Evolutionary conservation across 2,888 invertebrate genomes (phyloP).

Genomic region (Nemurella pictetii): DNA sequence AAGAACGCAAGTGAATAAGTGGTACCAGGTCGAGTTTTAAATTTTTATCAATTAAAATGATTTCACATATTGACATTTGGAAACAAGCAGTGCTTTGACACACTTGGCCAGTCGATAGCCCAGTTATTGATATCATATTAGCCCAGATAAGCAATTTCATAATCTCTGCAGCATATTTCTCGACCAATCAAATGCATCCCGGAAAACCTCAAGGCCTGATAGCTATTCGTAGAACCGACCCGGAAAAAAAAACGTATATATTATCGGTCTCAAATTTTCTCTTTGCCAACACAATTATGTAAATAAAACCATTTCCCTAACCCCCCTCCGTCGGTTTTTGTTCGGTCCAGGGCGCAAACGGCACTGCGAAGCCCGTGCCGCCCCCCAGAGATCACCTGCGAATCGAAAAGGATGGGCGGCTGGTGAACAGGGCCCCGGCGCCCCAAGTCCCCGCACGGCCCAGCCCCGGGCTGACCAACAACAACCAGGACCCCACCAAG

Average conservation of each 20-base stretch:
- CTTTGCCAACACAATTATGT: background rate
- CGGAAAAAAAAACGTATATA: background rate
- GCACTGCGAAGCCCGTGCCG: slow-evolving; percentile 57
- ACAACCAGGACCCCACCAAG: slow-evolving; percentile 65
- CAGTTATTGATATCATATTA: too few relatives aligned
- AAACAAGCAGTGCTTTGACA: too few relatives aligned
- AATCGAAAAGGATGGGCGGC: slow-evolving; percentile 63
- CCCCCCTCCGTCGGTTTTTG: background rate
- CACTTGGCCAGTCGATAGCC: too few relatives aligned
- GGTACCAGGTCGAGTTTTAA: too few relatives aligned
- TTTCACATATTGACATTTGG: too few relatives aligned
- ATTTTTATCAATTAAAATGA: too few relatives aligned
- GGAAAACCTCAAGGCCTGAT: too few relatives aligned
- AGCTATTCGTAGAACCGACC: too few relatives aligned
- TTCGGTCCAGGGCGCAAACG: slow-evolving; percentile 49
- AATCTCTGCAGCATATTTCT: too few relatives aligned
- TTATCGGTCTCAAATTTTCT: background rate
- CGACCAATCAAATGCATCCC: too few relatives aligned
- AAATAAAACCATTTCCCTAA: background rate
- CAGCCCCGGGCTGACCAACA: slow-evolving; percentile 52
- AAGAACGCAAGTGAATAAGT: too few relatives aligned
- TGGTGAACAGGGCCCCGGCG: slow-evolving; percentile 67
- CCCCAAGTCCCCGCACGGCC: slow-evolving; percentile 53
- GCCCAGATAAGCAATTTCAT: too few relatives aligned
- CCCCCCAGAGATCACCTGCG: slow-evolving; percentile 68